Evolutionary conservation across 2,797 vertebrate genomes (phyloP).

Genomic region (Scolopax rusticola): DNA sequence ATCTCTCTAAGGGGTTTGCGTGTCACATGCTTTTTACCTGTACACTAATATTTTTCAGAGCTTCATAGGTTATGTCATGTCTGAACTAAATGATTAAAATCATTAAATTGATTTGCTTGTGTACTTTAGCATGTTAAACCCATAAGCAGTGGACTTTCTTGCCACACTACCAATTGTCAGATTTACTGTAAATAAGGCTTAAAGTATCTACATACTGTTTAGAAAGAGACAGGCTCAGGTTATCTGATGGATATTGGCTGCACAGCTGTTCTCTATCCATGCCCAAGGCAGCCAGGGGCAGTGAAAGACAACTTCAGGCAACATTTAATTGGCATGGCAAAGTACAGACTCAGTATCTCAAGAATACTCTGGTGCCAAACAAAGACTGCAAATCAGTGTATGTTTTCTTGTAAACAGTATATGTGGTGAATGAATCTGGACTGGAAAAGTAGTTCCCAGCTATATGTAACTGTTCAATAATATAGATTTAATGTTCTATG

Average conservation of each 20-base stretch:
- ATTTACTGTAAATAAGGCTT: background rate
- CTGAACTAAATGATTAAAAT: background rate
- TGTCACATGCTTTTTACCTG: background rate
- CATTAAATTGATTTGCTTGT: background rate
- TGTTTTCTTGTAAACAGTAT: background rate
- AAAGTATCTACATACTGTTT: background rate
- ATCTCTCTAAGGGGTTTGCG: background rate
- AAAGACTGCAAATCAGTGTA: background rate
- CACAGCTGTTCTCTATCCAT: background rate
- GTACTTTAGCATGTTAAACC: background rate
- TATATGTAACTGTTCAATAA: background rate
- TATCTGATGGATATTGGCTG: background rate
- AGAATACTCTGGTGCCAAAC: background rate
- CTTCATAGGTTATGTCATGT: background rate
- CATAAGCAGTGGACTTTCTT: background rate
- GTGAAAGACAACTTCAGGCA: background rate
- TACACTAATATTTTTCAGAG: background rate
- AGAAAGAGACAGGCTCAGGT: background rate
- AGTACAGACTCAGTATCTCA: background rate
- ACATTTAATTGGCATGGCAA: background rate
- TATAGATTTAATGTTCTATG: background rate
- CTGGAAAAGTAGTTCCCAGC: background rate
- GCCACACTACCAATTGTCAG: background rate
- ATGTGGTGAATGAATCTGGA: background rate
- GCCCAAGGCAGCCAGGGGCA: background rate